A percentile compares a stretch with the other conserved stretches of the same genome.
Conservation (phyloP, 2,888 invertebrate genomes). For the Clunio marinus region DNA sequence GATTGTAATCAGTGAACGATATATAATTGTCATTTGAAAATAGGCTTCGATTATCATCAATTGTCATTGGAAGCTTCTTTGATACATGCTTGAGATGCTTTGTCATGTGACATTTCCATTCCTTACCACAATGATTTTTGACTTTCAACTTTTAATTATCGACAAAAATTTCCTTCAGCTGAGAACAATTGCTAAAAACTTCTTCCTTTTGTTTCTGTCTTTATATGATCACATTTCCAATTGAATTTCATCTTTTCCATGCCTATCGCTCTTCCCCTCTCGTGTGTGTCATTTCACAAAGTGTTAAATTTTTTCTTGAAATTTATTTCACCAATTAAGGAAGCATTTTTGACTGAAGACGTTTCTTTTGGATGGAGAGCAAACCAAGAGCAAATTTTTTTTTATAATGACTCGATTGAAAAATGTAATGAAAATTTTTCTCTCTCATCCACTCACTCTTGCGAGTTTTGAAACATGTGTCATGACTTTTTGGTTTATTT, state of each 20-base stretch:
- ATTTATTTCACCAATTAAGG: conserved; percentile 16
- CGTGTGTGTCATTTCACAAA: background rate
- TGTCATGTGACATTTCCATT: background rate
- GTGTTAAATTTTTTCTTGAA: conserved; percentile 16
- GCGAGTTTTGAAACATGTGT: conserved; percentile 10
- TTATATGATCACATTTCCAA: background rate
- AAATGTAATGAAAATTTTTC: background rate
- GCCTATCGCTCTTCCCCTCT: background rate
- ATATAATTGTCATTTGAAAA: too few relatives aligned
- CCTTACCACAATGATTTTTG: background rate
- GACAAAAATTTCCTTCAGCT: background rate
- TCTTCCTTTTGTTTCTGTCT: background rate
- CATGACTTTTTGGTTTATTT: background rate
- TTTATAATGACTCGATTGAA: background rate
- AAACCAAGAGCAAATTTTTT: background rate
- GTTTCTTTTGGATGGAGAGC: background rate
- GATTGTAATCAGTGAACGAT: background rate
- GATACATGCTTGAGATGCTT: background rate
- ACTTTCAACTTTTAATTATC: conserved; percentile 15
- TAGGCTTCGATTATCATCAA: background rate
- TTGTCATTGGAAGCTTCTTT: background rate
- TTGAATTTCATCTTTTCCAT: conserved; percentile 4
- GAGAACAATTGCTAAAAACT: background rate
- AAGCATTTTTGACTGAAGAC: conserved; percentile 18
- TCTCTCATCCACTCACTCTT: background rate